phyloP scores from a whole-genome alignment of 2,888 invertebrate species.

The Stenichneumon culpator region DNA sequence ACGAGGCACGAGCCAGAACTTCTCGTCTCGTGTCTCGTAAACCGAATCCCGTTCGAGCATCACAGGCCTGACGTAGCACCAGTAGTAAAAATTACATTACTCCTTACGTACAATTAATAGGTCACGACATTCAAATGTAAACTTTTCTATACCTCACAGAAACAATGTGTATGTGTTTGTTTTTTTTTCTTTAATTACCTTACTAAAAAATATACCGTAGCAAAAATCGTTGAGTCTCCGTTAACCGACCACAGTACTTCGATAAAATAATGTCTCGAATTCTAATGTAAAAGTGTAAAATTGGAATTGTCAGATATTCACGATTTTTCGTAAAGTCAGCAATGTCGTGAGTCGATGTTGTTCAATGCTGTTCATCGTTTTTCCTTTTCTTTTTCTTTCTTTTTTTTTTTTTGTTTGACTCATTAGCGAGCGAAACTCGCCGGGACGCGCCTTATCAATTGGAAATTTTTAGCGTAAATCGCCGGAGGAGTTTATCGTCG shows the following conservation, averaged over 20 bases:
- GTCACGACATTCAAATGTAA: constrained; percentile 69
- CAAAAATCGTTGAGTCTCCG: constrained; percentile 70
- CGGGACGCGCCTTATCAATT: not conserved
- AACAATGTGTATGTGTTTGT: constrained; percentile 19
- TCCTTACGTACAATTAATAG: constrained; percentile 67
- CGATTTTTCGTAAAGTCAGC: constrained; percentile 48
- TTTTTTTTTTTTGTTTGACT: not conserved
- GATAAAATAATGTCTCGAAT: constrained; percentile 69
- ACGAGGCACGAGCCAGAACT: constrained; percentile 37
- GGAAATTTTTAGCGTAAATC: constrained; percentile 35
- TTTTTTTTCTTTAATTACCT: constrained; percentile 38
- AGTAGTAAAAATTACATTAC: constrained; percentile 68
- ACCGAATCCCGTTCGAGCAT: constrained; percentile 48
- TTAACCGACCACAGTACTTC: constrained; percentile 61
- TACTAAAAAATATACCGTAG: constrained; percentile 72
- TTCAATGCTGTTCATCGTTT: constrained; percentile 4
- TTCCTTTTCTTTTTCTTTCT: no score
- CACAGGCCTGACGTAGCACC: constrained; percentile 69
- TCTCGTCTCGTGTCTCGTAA: constrained; percentile 34
- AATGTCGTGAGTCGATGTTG: constrained; percentile 37
- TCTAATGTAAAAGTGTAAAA: constrained; percentile 70
- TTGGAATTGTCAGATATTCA: constrained; percentile 63
- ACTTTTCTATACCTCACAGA: constrained; percentile 50
- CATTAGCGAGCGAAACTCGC: constrained; percentile 10
- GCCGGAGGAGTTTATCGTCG: constrained; percentile 3